Conservation (phyloP, 1,140 invertebrate species). For the Dinoponera quadriceps region DNA sequence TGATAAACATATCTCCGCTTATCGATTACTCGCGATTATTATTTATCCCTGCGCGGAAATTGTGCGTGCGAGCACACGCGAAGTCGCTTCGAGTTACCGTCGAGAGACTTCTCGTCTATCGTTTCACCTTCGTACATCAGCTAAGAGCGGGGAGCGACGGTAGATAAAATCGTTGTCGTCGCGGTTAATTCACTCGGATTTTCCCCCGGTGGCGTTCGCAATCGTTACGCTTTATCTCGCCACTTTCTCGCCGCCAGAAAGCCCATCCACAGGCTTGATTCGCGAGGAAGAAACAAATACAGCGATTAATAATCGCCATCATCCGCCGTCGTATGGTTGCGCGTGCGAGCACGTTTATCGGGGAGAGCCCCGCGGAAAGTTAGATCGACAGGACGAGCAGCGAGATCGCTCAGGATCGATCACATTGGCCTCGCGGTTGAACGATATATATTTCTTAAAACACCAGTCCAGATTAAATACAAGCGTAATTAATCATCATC, state of each 20-base stretch:
- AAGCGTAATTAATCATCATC: slow-evolving; percentile 62
- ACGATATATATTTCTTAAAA: slow-evolving; percentile 64
- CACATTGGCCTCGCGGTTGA: neutral
- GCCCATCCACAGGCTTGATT: neutral
- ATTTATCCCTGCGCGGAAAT: neutral
- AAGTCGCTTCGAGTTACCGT: neutral
- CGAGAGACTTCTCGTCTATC: too few species aligned
- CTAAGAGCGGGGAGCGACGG: too few species aligned
- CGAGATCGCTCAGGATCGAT: slow-evolving; percentile 42
- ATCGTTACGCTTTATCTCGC: too few species aligned
- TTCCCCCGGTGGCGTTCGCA: too few species aligned
- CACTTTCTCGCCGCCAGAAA: too few species aligned
- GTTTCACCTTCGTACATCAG: too few species aligned
- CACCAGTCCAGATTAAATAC: slow-evolving; percentile 54
- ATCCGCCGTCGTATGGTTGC: slow-evolving; percentile 6
- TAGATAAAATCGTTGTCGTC: too few species aligned
- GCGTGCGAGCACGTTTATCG: neutral
- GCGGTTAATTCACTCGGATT: too few species aligned
- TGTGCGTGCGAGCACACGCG: neutral
- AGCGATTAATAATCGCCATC: slow-evolving; percentile 30
- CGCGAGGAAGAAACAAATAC: slow-evolving; percentile 31
- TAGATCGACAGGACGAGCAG: slow-evolving; percentile 50
- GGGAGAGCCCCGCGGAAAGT: slow-evolving; percentile 37
- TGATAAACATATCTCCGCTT: slow-evolving; percentile 42
- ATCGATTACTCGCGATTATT: slow-evolving; percentile 28